These are phyloP conservation scores for Fabriciana adippe DNA, from an alignment of 2,888 invertebrate genomes.

Conservation along the genomic window DNA sequence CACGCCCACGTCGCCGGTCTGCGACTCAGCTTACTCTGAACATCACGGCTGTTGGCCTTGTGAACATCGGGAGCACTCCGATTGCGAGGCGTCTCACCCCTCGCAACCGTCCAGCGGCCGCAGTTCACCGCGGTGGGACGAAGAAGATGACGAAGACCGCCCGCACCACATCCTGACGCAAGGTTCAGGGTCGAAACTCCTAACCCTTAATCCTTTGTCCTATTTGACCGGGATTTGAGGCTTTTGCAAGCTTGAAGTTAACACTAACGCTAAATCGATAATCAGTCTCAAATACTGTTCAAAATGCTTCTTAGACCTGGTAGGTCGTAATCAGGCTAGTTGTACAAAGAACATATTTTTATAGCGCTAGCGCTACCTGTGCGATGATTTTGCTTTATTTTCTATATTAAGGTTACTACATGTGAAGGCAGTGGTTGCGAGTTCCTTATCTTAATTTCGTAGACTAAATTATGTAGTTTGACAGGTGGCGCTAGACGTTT, in stretches of 20 bases:
- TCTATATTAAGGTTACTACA: conserved; percentile 16
- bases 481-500: conserved; percentile 78
- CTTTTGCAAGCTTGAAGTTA: conserved; percentile 43
- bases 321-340: conserved; percentile 39
- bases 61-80: conserved; percentile 68
- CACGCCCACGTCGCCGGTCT: conserved; percentile 75
- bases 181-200: conserved; percentile 63
- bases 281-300: conserved; percentile 65
- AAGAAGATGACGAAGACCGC: conserved; percentile 71
- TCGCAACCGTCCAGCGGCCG: conserved; percentile 75
- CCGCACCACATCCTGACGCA: conserved; percentile 70
- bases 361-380: conserved; percentile 45
- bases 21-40: conserved; percentile 78
- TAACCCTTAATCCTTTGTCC: conserved; percentile 38
- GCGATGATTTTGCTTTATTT: conserved; percentile 23
- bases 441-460: conserved; percentile 23
- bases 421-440: conserved; percentile 75
- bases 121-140: conserved; percentile 75
- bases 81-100: conserved; percentile 64
- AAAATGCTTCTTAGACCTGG: conserved; percentile 43
- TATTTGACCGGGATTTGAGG: conserved; percentile 48
- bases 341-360: conserved; percentile 26
- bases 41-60: conserved; percentile 78
- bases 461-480: conserved; percentile 34
- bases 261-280: conserved; percentile 37